Conservation (phyloP, 2,113 vertebrate species). For the Hypocryptadius cinnamomeus region DNA sequence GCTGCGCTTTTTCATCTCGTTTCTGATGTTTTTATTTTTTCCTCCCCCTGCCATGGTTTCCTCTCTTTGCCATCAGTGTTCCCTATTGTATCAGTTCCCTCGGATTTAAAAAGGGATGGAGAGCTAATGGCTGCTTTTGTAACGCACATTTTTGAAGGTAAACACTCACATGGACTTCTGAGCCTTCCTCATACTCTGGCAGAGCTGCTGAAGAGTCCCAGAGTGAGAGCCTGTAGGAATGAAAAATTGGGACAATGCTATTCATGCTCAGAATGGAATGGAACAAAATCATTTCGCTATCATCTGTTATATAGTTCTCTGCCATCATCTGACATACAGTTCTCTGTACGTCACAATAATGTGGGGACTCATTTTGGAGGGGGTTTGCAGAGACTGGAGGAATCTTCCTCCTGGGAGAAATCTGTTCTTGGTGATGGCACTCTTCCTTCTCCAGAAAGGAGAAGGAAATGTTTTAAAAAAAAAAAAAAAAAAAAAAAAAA, state of each 20-base stretch:
- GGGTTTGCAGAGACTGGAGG: background rate
- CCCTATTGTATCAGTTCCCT: background rate
- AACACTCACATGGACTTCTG: constrained; percentile 7
- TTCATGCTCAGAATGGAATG: background rate
- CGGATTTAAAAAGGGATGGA: background rate
- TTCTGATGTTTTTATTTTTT: background rate
- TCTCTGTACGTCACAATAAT: background rate
- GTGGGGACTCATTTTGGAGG: background rate
- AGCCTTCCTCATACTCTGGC: background rate
- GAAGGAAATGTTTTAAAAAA: background rate
- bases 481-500: background rate
- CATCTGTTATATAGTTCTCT: background rate
- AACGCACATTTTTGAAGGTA: background rate
- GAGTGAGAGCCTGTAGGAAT: background rate
- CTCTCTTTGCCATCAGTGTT: background rate
- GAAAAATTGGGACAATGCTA: background rate
- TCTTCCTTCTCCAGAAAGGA: background rate
- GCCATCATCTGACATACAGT: rapidly evolving
- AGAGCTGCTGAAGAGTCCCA: background rate
- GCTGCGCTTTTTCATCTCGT: background rate
- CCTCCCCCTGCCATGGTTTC: background rate
- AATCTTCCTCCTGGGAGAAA: background rate
- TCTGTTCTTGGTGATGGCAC: rapidly evolving
- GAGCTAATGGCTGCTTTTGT: background rate
- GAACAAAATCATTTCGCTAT: background rate